phyloP scores from a whole-genome alignment of 2,888 invertebrate species.

The Macrostomum cliftonense region DNA sequence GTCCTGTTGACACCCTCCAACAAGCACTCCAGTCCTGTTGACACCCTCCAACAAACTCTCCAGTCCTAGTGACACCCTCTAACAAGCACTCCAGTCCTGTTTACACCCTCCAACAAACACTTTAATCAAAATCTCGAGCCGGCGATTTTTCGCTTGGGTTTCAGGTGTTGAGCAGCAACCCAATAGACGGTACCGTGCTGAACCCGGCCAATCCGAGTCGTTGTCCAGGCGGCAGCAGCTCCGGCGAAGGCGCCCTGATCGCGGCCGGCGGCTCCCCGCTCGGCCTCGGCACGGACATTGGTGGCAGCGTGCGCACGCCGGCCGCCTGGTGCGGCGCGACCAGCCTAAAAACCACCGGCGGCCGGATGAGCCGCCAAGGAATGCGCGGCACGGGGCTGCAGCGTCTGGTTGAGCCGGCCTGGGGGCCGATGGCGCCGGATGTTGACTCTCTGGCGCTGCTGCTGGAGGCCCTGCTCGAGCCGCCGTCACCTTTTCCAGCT shows the following conservation, averaged over 20 bases:
- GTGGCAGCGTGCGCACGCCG: conserved; percentile 86
- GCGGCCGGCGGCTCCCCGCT: conserved; percentile 28
- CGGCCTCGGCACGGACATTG: conserved; percentile 77
- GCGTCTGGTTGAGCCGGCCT: neutral
- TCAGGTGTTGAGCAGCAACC: conserved; percentile 7
- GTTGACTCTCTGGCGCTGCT: neutral
- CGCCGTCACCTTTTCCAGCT: neutral
- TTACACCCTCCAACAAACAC: too few species aligned
- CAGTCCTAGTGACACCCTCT: too few species aligned
- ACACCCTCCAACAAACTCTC: too few species aligned
- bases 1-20: too few species aligned
- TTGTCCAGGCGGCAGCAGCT: conserved; percentile 30
- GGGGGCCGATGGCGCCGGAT: neutral
- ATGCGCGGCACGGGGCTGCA: neutral
- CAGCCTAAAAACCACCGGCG: conserved; percentile 88
- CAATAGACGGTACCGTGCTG: conserved; percentile 23
- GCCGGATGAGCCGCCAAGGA: conserved; percentile 71
- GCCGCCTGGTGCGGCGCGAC: conserved; percentile 84
- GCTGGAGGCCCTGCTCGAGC: neutral
- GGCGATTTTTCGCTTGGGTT: too few species aligned
- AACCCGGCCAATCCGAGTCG: conserved; percentile 26
- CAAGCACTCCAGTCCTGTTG: too few species aligned
- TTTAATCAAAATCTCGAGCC: too few species aligned
- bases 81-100: too few species aligned
- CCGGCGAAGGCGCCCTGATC: conserved; percentile 34